Percentiles rank a stretch among this genome's conserved stretches.
Conservation (phyloP, 1,140 invertebrate genomes). For the Pseudomyrmex dendroicus region DNA sequence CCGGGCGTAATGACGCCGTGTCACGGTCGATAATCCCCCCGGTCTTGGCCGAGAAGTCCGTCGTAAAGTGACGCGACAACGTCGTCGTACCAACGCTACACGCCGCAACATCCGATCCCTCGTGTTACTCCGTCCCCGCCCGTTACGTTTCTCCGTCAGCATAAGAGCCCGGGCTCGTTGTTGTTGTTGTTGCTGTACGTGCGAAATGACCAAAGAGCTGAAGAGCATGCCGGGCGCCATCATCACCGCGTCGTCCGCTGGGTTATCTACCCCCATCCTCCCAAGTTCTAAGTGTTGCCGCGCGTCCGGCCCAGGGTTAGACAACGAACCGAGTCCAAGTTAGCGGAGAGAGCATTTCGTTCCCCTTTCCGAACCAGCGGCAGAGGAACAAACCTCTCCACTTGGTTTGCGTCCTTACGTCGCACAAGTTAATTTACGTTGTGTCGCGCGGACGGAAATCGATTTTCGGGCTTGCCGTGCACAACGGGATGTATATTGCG, state of each 20-base stretch:
- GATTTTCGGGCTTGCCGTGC: conserved; percentile 32
- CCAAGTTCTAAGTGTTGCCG: conserved; percentile 25
- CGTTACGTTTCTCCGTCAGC: neutral
- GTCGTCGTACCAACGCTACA: conserved; percentile 34
- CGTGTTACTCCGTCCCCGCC: neutral
- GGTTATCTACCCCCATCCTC: conserved; percentile 45
- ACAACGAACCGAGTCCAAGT: conserved; percentile 40
- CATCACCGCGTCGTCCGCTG: neutral
- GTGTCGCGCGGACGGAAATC: conserved; percentile 57
- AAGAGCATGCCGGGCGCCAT: neutral
- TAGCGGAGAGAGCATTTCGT: conserved; percentile 31
- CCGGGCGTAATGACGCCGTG: conserved; percentile 35
- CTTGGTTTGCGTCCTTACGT: conserved; percentile 13
- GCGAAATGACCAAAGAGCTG: conserved; percentile 39
- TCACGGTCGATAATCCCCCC: conserved; percentile 51
- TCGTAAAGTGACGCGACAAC: conserved; percentile 65
- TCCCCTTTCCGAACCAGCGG: neutral
- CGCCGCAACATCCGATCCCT: neutral
- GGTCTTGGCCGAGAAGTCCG: conserved; percentile 22
- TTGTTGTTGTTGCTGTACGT: conserved; percentile 16
- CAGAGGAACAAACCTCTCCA: conserved; percentile 21
- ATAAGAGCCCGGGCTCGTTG: conserved; percentile 4
- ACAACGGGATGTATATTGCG: neutral
- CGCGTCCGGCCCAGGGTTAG: conserved; percentile 30
- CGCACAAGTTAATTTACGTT: conserved; percentile 58